These are phyloP conservation scores for Lycia hirtaria DNA, from an alignment of 2,888 invertebrate species.

Conservation along the genomic window DNA sequence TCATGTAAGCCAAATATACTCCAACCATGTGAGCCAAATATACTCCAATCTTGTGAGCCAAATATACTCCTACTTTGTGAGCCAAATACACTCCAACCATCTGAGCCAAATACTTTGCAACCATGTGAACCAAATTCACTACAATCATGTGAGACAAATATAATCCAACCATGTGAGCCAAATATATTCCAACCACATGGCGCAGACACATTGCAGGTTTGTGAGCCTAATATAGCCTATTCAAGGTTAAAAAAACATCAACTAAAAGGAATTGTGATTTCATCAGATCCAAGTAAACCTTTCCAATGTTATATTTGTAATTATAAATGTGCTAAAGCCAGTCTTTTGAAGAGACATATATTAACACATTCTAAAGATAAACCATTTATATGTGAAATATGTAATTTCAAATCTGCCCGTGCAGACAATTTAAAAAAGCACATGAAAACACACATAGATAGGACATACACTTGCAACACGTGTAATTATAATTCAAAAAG, in stretches of 20 bases:
- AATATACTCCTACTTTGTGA: not conserved
- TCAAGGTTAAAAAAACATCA: too few relatives aligned
- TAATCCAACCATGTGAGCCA: not conserved
- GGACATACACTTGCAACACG: not conserved
- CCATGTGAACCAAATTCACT: not conserved
- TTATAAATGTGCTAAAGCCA: conserved; percentile 6
- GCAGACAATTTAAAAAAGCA: conserved; percentile 9
- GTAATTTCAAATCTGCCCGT: not conserved
- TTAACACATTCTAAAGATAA: conserved; percentile 17
- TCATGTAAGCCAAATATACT: not conserved
- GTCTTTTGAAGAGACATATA: conserved; percentile 18
- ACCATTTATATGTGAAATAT: conserved; percentile 15
- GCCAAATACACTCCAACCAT: not conserved
- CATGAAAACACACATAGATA: conserved; percentile 8
- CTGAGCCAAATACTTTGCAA: not conserved
- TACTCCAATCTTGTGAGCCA: not conserved
- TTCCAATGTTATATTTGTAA: conserved; percentile 1
- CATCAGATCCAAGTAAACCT: not conserved
- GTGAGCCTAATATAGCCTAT: too few relatives aligned
- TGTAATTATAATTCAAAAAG: not conserved
- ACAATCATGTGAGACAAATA: not conserved
- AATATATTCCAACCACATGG: not conserved
- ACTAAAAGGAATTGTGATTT: not conserved
- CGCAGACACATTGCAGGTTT: too few relatives aligned
- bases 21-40: not conserved